Evolutionary conservation across 2,113 vertebrate species (phyloP).

Genomic region (Epinephelus fuscoguttatus): DNA sequence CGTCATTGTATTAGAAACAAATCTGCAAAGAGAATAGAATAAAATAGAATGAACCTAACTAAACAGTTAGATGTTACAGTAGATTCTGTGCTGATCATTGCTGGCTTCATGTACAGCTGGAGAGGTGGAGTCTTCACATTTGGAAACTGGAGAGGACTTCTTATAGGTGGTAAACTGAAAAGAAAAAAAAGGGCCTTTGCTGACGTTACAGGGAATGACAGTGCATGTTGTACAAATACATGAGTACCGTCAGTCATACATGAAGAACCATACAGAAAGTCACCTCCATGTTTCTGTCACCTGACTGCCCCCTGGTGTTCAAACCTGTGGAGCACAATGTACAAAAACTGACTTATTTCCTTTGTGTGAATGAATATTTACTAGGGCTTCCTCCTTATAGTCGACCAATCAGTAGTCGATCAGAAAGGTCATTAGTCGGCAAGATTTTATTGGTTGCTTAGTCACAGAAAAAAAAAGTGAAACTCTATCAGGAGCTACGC

Average conservation of each 20-base stretch:
- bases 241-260: background rate
- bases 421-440: no score
- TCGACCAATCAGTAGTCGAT: no score
- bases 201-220: background rate
- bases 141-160: background rate
- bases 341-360: no score
- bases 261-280: background rate
- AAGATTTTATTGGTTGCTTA: no score
- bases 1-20: no score
- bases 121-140: background rate
- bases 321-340: conserved; percentile 12
- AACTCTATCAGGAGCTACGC: no score
- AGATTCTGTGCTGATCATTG: background rate
- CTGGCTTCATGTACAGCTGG: background rate
- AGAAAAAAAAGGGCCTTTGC: background rate
- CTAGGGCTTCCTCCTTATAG: no score
- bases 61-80: conserved; percentile 15
- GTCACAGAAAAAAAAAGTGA: no score
- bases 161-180: background rate
- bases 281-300: background rate
- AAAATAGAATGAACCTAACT: background rate
- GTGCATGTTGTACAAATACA: background rate
- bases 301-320: conserved; percentile 7
- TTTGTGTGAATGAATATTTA: fast-evolving
- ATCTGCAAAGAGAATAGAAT: no score